Percentiles rank a stretch among this genome's conserved stretches.
Conservation (phyloP, 2,888 invertebrate species). For the Orthosia cruda region DNA sequence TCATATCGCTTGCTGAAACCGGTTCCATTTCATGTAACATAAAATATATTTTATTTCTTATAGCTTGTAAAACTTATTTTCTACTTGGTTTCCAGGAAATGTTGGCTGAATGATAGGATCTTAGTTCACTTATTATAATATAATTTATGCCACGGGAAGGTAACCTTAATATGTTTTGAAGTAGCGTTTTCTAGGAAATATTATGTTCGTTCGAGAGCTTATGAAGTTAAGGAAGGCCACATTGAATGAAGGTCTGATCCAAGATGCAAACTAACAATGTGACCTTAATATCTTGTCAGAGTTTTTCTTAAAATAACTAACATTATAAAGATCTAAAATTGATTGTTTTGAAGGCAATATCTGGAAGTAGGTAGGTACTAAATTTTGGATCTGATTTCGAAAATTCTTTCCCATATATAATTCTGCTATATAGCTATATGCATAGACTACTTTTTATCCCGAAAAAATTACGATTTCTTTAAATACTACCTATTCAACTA, state of each 20-base stretch:
- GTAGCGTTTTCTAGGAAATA: neutral
- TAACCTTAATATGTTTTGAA: constrained; percentile 7
- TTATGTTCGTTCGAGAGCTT: neutral
- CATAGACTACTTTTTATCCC: no score
- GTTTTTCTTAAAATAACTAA: neutral
- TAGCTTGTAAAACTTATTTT: constrained; percentile 7
- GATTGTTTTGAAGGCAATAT: no score
- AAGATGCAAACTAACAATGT: neutral
- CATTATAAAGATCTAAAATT: no score
- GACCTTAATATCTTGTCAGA: no score
- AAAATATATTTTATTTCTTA: constrained; percentile 47
- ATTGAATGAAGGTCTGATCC: neutral
- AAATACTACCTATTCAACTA: neutral
- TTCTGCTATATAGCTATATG: no score
- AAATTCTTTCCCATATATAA: no score
- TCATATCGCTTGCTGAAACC: constrained; percentile 35
- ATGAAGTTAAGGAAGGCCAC: neutral
- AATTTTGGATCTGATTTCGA: no score
- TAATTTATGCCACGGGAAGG: neutral
- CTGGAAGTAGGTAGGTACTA: no score
- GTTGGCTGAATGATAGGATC: constrained; percentile 20
- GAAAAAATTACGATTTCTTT: no score
- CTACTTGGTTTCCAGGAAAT: constrained; percentile 23
- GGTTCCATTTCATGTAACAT: constrained; percentile 44
- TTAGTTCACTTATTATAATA: neutral